phyloP scores from a whole-genome alignment of 53 echinoderm and acorn worm genomes.

The Arbacia lixula region DNA sequence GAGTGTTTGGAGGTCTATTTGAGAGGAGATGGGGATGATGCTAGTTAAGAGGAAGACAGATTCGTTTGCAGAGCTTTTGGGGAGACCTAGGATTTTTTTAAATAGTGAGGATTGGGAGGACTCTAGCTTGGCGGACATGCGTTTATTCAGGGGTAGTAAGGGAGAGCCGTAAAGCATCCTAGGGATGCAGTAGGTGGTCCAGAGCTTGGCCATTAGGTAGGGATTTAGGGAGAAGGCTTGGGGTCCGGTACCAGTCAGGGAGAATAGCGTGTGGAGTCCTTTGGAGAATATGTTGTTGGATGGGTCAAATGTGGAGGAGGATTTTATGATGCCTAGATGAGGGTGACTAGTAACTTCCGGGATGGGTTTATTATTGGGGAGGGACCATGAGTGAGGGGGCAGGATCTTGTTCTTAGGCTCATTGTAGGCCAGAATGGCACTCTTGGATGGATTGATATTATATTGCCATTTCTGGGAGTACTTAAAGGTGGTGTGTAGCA shows the following conservation, averaged over 20 bases:
- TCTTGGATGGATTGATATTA: not conserved
- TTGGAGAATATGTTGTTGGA: not conserved
- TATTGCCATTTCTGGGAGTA: not conserved
- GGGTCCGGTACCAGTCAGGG: not conserved
- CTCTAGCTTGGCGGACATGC: not conserved
- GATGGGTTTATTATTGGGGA: not conserved
- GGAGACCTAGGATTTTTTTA: not conserved
- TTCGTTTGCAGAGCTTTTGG: not conserved
- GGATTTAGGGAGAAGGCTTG: not conserved
- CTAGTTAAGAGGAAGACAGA: not conserved
- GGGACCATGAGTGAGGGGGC: not conserved
- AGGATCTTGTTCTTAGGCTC: not conserved
- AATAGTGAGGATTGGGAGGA: not conserved
- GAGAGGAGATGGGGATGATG: not conserved
- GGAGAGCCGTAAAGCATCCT: not conserved
- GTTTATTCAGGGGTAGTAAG: not conserved
- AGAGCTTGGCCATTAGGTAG: not conserved
- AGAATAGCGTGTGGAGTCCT: not conserved
- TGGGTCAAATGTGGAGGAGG: not conserved
- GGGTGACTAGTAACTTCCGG: not conserved
- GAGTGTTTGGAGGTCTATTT: not conserved
- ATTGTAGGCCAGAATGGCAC: not conserved
- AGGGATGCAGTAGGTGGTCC: not conserved
- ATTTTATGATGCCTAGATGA: not conserved
- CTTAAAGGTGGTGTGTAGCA: not conserved